Evolutionary conservation across 2,113 vertebrate genomes (phyloP), one percentile per base, ranked within the genome.

Genomic region (Brachirus orientalis): DNA sequence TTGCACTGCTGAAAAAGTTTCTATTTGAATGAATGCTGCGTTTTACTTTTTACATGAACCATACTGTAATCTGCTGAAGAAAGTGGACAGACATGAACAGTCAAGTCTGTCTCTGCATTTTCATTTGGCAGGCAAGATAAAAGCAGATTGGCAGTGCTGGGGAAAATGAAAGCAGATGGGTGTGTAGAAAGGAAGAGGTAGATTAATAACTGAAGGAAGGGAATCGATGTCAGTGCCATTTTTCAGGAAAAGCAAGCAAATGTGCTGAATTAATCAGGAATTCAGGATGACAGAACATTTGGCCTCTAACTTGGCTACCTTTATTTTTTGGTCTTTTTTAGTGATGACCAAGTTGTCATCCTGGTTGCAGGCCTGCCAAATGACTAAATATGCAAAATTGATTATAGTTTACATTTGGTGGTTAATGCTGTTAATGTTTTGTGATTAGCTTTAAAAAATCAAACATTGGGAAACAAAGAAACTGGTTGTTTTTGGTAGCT

Each of bases 71-170:
- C 35, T 56, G 51, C 43, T 8, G 43, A 35, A 63, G 61, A 28
- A 58, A 48, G 50, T 11, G 13, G n/a, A 60, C 56, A 16, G 35
- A 54, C 46, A 38, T 64, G 17, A 61, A 62, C 55, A 43, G 41
- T 33, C 38, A 19, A 45, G 28, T 35, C 43, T 57, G 63, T 77
- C 68, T 74, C 76, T 62, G 72, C 38, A 46, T 86, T 80, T 82
- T 61, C 69, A 72, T 69, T 71, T 73, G 66, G 48, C 78, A 65
- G 44, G 9, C 6, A 11, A 44, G 33, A 33, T 64, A 64, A 65
- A 70, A 58, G 46, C 68, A 59, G 56, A 80, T 69, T 63, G 51
- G 75, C 7, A 54, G 54, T 13, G 8, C 9, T n/a, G 35, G 41
- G 33, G 63, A 33, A 55, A 51, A 57, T 41, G 20, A 69, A 68